A percentile compares a stretch with the other conserved stretches of the same genome.
Conservation (phyloP, 2,797 vertebrate species). For the Meriones psammophilus region DNA sequence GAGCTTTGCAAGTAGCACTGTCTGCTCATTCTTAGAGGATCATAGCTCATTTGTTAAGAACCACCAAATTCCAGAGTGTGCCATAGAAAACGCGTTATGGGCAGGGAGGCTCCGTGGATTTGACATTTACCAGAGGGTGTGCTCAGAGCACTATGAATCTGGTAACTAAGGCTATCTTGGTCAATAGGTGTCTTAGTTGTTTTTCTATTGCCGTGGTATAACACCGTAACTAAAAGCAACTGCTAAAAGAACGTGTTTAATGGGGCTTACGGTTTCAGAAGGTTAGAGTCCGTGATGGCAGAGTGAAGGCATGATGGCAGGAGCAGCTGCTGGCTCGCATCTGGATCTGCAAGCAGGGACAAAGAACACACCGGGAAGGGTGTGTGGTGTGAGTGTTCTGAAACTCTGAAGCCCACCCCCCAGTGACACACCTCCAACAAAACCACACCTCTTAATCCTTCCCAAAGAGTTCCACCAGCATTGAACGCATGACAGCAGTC, state of each 20-base stretch:
- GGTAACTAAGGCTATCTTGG: neutral
- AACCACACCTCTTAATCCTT: neutral
- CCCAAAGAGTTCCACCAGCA: neutral
- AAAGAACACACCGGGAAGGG: neutral
- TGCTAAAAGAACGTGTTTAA: neutral
- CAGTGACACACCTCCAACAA: neutral
- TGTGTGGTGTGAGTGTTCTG: neutral
- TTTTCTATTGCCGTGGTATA: neutral
- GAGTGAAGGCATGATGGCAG: too few relatives aligned
- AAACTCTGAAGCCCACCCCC: neutral
- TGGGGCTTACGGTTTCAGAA: neutral
- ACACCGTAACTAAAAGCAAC: neutral
- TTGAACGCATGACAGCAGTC: too few relatives aligned
- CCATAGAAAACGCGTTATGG: neutral
- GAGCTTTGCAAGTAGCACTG: neutral
- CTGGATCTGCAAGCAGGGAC: neutral
- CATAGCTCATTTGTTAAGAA: neutral
- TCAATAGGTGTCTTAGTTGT: neutral
- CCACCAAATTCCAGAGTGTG: neutral
- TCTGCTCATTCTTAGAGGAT: slow-evolving; percentile 33
- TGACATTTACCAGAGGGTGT: neutral
- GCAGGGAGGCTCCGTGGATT: neutral
- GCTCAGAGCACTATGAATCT: neutral
- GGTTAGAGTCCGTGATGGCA: neutral
- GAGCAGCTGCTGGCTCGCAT: neutral